Percentiles rank a stretch among this genome's conserved stretches.
Conservation (phyloP, 2,113 vertebrate species). For the Phaethornis superciliosus region DNA sequence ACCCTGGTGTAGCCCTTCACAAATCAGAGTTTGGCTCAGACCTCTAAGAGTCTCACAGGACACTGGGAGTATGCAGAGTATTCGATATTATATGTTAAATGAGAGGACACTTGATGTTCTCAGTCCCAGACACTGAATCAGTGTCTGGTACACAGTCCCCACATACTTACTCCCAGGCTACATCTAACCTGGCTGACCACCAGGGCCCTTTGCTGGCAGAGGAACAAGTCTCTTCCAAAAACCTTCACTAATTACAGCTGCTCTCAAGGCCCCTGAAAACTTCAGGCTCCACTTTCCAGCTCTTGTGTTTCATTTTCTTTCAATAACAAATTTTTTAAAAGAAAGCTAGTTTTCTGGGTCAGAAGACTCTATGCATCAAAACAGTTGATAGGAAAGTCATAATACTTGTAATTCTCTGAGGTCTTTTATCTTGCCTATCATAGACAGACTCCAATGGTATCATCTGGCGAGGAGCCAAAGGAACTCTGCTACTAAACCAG, state of each 20-base stretch:
- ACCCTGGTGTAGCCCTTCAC: not conserved
- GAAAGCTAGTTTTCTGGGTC: constrained; percentile 5
- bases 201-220: constrained; percentile 24
- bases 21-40: not conserved
- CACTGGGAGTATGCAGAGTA: not conserved
- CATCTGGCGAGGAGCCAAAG: constrained; percentile 27
- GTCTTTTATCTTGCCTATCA: constrained; percentile 31
- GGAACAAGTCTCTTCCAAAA: constrained; percentile 32
- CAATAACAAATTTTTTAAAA: not conserved
- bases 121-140: not conserved
- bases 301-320: constrained; percentile 29
- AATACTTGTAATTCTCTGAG: constrained; percentile 20
- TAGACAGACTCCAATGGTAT: not conserved
- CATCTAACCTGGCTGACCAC: constrained; percentile 36
- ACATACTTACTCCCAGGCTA: not conserved
- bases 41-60: not conserved
- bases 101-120: not conserved
- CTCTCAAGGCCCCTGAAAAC: constrained; percentile 31
- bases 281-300: constrained; percentile 28
- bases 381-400: constrained; percentile 16
- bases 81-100: not conserved
- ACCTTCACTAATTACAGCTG: constrained; percentile 23
- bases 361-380: not conserved
- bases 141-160: not conserved
- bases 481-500: constrained; percentile 41